Percentiles rank a stretch among this genome's conserved stretches.
phyloP scores from a whole-genome alignment of 2,113 vertebrate species.

The Gnathonemus longibarbis region DNA sequence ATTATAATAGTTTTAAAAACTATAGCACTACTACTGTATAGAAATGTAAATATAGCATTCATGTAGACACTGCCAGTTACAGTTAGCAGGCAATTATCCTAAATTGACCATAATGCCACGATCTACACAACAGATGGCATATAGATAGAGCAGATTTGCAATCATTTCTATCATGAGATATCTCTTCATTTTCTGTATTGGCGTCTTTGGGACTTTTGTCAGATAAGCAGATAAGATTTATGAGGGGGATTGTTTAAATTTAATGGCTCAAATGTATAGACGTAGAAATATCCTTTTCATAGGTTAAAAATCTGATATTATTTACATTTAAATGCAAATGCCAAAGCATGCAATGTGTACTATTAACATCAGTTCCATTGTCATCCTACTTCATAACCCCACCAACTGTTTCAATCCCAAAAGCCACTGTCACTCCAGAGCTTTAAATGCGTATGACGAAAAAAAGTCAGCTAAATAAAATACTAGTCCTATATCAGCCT shows the following conservation, averaged over 20 bases:
- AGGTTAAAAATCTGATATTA: not conserved
- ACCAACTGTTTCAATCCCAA: not conserved
- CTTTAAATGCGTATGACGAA: not conserved
- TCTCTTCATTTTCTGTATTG: not conserved
- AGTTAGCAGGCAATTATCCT: not conserved
- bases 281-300: not conserved
- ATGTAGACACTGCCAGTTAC: not conserved
- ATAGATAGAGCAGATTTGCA: not conserved
- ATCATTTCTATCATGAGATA: not conserved
- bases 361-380: not conserved
- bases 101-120: not conserved
- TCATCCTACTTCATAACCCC: not conserved
- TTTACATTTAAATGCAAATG: not conserved
- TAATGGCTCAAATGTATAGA: not conserved
- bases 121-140: not conserved
- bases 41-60: not conserved
- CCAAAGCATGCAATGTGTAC: not conserved
- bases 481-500: not conserved
- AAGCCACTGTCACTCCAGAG: not conserved
- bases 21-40: not conserved
- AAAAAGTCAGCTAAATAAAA: not conserved
- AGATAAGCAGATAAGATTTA: not conserved
- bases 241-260: not conserved
- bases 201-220: not conserved
- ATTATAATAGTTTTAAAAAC: not conserved